Evolutionary conservation across 2,888 invertebrate genomes (phyloP).

Genomic region (Meganola albula): DNA sequence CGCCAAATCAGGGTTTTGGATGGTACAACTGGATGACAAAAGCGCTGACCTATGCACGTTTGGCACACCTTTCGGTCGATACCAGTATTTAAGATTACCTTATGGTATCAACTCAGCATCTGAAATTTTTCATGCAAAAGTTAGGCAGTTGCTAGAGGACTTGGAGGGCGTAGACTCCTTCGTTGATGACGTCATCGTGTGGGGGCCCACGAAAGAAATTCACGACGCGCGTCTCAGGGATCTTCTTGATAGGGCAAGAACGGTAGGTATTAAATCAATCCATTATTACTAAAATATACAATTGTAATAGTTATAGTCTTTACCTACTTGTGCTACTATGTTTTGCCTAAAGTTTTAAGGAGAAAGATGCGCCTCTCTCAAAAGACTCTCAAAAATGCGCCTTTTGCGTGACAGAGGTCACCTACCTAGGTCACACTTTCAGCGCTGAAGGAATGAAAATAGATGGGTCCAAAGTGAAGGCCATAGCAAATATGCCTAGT

Average conservation of each 20-base stretch:
- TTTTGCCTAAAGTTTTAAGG: too few species aligned
- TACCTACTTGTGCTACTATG: too few species aligned
- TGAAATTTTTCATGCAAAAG: slow-evolving; percentile 23
- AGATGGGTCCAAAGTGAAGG: slow-evolving; percentile 16
- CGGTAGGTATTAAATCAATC: not conserved
- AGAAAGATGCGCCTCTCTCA: too few species aligned
- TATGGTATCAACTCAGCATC: slow-evolving; percentile 21
- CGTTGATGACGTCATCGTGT: slow-evolving; percentile 1
- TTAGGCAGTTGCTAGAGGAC: not conserved
- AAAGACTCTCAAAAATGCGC: too few species aligned
- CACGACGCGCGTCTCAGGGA: not conserved
- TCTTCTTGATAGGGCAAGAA: not conserved
- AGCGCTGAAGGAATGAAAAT: slow-evolving; percentile 1
- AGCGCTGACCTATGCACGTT: slow-evolving; percentile 27
- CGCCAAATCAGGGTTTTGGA: slow-evolving; percentile 11
- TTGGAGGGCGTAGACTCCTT: not conserved
- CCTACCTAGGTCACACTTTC: slow-evolving; percentile 1
- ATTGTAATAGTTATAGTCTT: too few species aligned
- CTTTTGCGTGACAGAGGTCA: slow-evolving; percentile 7
- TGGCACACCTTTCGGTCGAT: slow-evolving; percentile 16
- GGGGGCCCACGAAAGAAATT: not conserved
- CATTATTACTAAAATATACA: too few species aligned
- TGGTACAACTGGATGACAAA: slow-evolving; percentile 17
- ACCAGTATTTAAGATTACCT: slow-evolving; percentile 20
- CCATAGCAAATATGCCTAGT: slow-evolving; percentile 17